Percentiles rank a stretch among this genome's conserved stretches.
Evolutionary conservation across 2,888 invertebrate species (phyloP).

Genomic region (Andricus curvator): DNA sequence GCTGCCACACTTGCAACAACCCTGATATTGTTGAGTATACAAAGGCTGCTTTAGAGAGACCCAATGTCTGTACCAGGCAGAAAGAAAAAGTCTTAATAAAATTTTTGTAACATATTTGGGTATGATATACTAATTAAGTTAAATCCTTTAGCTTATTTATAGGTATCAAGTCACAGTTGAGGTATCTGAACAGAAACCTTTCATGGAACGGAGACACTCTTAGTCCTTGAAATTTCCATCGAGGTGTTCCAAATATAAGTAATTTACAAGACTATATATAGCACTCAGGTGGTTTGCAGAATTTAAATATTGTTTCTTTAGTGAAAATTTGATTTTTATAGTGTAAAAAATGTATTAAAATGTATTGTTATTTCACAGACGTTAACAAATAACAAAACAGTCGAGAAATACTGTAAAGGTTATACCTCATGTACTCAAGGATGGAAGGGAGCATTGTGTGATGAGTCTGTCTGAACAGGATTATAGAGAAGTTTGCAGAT

Average conservation of each 20-base stretch:
- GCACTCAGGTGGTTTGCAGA: too few species aligned
- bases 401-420: slow-evolving; percentile 92
- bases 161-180: slow-evolving; percentile 89
- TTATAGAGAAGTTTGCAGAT: slow-evolving; percentile 87
- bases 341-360: too few species aligned
- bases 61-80: slow-evolving; percentile 88
- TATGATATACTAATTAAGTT: slow-evolving; percentile 24
- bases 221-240: slow-evolving; percentile 94
- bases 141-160: slow-evolving; percentile 61
- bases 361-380: too few species aligned
- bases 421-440: slow-evolving; percentile 89
- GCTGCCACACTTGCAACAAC: background rate
- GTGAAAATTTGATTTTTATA: too few species aligned
- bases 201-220: slow-evolving; percentile 88
- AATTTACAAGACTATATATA: slow-evolving; percentile 86
- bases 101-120: background rate
- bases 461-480: too few species aligned
- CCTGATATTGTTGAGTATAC: background rate
- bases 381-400: too few species aligned
- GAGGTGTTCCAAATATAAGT: slow-evolving; percentile 92
- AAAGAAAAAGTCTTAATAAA: slow-evolving; percentile 82
- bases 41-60: slow-evolving; percentile 81
- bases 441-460: too few species aligned
- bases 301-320: too few species aligned
- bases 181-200: slow-evolving; percentile 90